Evolutionary conservation across 2,113 vertebrate species (phyloP).

Genomic region (Theristicus caerulescens): DNA sequence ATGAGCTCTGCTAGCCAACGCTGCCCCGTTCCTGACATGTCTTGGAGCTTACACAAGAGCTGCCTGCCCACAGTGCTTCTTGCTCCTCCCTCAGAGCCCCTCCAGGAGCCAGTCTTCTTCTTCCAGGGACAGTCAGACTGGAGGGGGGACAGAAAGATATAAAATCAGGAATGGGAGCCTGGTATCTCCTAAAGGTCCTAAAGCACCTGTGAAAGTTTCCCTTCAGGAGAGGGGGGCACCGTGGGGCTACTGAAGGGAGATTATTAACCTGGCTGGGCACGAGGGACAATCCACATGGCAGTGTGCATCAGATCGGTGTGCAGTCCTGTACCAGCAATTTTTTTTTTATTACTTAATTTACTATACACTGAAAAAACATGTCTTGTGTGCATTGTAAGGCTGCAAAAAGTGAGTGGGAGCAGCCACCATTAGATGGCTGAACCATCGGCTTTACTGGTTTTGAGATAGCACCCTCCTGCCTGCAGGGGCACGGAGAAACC

Average conservation of each 20-base stretch:
- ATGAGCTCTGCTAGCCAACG: accelerated
- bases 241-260: background rate
- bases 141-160: background rate
- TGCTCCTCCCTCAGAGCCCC: background rate
- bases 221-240: accelerated
- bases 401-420: background rate
- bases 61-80: background rate
- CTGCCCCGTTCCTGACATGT: background rate
- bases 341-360: background rate
- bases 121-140: background rate
- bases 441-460: accelerated
- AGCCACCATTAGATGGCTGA: background rate
- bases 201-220: background rate
- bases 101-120: background rate
- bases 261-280: background rate
- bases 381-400: background rate
- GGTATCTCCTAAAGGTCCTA: background rate
- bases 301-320: background rate
- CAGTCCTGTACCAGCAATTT: background rate
- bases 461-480: background rate
- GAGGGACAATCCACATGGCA: accelerated
- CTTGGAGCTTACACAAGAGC: background rate
- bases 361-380: background rate
- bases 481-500: background rate
- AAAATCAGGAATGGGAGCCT: background rate